phyloP scores from a whole-genome alignment of 2,113 vertebrate species.

The Ceyx cyanopectus region DNA sequence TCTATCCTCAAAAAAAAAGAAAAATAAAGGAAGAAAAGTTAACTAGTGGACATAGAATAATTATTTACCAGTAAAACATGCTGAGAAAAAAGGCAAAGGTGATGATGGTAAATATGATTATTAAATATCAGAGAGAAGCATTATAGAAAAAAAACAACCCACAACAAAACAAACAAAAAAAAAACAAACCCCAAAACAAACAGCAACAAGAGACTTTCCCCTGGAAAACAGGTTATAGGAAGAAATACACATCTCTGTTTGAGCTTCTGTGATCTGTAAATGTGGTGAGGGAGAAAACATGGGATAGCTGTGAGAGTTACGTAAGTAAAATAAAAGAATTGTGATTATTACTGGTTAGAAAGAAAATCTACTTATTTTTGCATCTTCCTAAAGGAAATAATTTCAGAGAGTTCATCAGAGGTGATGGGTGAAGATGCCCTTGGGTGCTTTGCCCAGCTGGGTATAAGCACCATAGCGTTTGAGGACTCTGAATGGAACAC shows the following conservation, averaged over 20 bases:
- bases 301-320: not conserved
- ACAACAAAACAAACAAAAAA: not conserved
- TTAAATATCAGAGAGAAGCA: not conserved
- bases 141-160: not conserved
- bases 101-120: not conserved
- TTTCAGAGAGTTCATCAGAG: not conserved
- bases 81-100: not conserved
- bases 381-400: not conserved
- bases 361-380: not conserved
- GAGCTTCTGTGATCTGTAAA: rapidly evolving
- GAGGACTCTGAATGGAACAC: no score
- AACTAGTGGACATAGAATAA: not conserved
- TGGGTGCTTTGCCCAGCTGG: not conserved
- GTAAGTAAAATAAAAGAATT: not conserved
- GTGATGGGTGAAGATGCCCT: not conserved
- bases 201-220: not conserved
- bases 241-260: not conserved
- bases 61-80: not conserved
- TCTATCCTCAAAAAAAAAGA: not conserved
- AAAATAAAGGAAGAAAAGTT: not conserved
- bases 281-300: not conserved
- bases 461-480: not conserved
- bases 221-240: not conserved
- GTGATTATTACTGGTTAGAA: not conserved
- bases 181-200: not conserved